phyloP scores from a whole-genome alignment of 2,888 invertebrate species.

The Smittia sp. region DNA sequence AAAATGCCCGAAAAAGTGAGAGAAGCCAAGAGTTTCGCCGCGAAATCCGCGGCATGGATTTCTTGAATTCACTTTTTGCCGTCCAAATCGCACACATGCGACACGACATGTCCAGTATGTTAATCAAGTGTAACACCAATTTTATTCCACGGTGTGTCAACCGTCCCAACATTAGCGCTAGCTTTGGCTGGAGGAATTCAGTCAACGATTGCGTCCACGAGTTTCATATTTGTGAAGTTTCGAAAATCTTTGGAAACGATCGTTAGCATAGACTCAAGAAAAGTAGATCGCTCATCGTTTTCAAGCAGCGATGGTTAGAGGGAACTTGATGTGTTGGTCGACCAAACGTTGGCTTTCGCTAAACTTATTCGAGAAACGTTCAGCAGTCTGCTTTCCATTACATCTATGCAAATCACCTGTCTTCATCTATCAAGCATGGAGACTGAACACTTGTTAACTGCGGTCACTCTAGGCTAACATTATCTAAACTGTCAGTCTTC shows the following conservation, averaged over 20 bases:
- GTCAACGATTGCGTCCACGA: slow-evolving; percentile 32
- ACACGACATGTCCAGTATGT: slow-evolving; percentile 13
- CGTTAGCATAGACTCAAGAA: background rate
- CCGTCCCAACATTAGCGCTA: background rate
- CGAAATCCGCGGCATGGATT: background rate
- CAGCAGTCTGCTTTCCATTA: too few species aligned
- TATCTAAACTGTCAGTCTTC: too few species aligned
- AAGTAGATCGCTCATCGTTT: background rate
- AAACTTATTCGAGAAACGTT: too few species aligned
- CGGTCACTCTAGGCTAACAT: too few species aligned
- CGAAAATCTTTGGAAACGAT: slow-evolving; percentile 6
- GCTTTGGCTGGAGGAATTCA: slow-evolving; percentile 16
- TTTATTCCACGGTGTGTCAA: background rate
- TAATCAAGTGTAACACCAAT: slow-evolving; percentile 10
- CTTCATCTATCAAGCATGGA: too few species aligned
- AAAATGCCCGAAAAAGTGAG: background rate
- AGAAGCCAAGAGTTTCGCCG: background rate
- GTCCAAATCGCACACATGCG: background rate
- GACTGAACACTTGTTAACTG: too few species aligned
- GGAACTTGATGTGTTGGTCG: background rate
- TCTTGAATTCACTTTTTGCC: background rate
- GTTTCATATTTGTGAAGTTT: slow-evolving; percentile 32
- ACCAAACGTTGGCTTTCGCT: too few species aligned
- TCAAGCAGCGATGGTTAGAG: too few species aligned
- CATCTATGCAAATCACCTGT: too few species aligned